A percentile compares a stretch with the other conserved stretches of the same genome.
Conservation (phyloP, 37 sponge, comb jelly and placozoan genomes). For the Ephydatia muelleri region DNA sequence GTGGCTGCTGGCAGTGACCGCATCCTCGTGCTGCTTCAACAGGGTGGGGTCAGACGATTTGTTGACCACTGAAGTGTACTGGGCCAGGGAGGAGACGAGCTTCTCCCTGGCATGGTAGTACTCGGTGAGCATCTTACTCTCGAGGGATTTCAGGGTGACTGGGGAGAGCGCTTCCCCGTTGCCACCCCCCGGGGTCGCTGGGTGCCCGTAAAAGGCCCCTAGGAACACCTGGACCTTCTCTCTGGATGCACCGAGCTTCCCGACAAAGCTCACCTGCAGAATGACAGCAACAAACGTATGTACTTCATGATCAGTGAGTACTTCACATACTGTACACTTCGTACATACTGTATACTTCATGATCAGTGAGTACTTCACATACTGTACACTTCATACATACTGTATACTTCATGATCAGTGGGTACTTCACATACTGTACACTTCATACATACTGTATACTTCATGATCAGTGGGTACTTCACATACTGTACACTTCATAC, state of each 20-base stretch:
- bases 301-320: neutral
- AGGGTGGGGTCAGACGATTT: neutral
- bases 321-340: too few species aligned
- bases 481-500: too few species aligned
- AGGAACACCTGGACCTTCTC: conserved; percentile 56
- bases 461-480: too few species aligned
- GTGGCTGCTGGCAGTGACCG: conserved; percentile 19
- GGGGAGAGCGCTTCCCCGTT: neutral
- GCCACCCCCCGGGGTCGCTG: conserved; percentile 28
- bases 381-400: too few species aligned
- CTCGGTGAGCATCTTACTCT: conserved; percentile 36
- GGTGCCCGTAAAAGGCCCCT: conserved; percentile 61
- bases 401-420: too few species aligned
- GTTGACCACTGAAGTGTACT: neutral
- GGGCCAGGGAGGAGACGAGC: conserved; percentile 25
- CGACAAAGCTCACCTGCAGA: conserved; percentile 62
- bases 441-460: too few species aligned
- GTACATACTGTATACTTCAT: too few species aligned
- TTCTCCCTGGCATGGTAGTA: conserved; percentile 28
- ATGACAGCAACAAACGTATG: neutral
- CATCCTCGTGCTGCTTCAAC: conserved; percentile 19
- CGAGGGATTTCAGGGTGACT: conserved; percentile 29
- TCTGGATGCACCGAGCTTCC: conserved; percentile 28
- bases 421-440: too few species aligned
- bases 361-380: too few species aligned